Evolutionary conservation across 1,140 invertebrate species (phyloP).

Genomic region (Platyscapa corneri): DNA sequence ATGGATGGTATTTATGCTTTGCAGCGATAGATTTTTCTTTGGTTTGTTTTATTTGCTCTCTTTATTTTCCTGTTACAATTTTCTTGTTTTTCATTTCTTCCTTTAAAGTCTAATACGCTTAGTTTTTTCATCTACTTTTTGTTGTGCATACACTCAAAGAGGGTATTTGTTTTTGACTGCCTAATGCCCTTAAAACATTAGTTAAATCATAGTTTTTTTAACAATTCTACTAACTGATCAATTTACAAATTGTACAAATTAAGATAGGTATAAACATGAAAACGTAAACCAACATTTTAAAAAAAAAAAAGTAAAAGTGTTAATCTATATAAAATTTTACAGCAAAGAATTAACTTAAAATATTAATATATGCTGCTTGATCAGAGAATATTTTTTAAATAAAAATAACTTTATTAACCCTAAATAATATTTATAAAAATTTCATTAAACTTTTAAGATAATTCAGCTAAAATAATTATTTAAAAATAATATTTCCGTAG

Average conservation of each 20-base stretch:
- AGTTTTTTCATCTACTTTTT: neutral
- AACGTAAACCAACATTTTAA: too few species aligned
- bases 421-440: too few species aligned
- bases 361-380: too few species aligned
- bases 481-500: neutral
- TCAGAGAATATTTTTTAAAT: too few species aligned
- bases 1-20: slow-evolving; percentile 46
- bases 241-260: neutral
- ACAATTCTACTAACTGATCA: neutral
- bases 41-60: neutral
- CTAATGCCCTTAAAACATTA: neutral
- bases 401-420: too few species aligned
- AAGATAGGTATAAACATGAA: neutral
- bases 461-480: neutral
- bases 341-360: too few species aligned
- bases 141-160: neutral
- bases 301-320: too few species aligned
- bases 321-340: too few species aligned
- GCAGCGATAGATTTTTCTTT: neutral
- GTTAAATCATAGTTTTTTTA: neutral
- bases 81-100: neutral
- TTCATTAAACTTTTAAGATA: too few species aligned
- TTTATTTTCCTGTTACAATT: neutral
- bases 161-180: neutral
- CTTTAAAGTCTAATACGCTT: neutral